Percentiles rank a stretch among this genome's conserved stretches.
phyloP scores from a whole-genome alignment of 2,113 vertebrate species.

The Oxygymnocypris stewartii region DNA sequence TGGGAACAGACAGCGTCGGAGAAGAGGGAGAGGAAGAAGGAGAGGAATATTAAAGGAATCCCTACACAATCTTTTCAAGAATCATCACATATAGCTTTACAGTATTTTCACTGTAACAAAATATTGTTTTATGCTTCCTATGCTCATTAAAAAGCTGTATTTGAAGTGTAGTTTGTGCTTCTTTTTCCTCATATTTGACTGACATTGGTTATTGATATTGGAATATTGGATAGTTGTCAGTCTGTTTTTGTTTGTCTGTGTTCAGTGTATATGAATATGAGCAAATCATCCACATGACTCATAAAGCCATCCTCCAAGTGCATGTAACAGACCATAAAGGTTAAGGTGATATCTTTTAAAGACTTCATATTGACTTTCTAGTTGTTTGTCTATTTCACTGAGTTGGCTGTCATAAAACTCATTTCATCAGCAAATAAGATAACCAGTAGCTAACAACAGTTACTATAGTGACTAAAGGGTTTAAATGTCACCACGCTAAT shows the following conservation, averaged over 20 bases:
- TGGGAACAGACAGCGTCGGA: slow-evolving; percentile 73
- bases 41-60: slow-evolving; percentile 61
- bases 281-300: background rate
- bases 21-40: slow-evolving; percentile 69
- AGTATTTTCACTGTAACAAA: slow-evolving; percentile 19
- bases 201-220: too few relatives aligned
- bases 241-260: background rate
- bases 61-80: background rate
- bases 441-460: background rate
- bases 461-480: background rate
- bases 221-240: too few relatives aligned
- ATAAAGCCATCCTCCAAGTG: background rate
- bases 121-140: background rate
- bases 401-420: background rate
- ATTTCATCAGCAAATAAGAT: background rate
- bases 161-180: background rate
- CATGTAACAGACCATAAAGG: background rate
- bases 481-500: background rate
- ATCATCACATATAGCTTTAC: background rate
- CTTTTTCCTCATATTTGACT: background rate
- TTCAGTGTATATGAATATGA: background rate
- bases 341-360: background rate
- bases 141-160: background rate
- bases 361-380: background rate
- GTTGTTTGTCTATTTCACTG: background rate